Base-by-base conservation (phyloP, 1,140 invertebrate genomes). In the Platyscapa corneri region DNA sequence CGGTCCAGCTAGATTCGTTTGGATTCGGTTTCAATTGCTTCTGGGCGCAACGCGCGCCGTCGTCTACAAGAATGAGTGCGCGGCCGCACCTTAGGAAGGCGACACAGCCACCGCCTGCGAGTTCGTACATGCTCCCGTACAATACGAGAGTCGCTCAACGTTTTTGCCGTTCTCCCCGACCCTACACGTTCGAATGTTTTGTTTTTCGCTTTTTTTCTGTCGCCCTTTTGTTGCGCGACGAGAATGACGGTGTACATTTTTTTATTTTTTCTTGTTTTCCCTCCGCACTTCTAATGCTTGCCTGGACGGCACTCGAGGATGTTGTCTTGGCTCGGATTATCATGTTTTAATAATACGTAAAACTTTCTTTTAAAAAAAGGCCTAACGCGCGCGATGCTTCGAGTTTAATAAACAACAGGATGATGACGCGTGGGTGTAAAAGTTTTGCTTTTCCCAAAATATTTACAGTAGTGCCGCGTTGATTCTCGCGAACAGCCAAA, bases 1-100 rank as follows among this genome's bases (percentile, higher is more conserved):
- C 86, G 84, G 75, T 75, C 56, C 30, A 20, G 76, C 56, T 60
- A 87, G 86, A 80, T 86, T 82, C 86, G 34, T 78, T 56, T 39
- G 76, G 74, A 27, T 75, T 84, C 75, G 18, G 82, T 16, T 76
- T 49, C 60, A 39, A 27, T 23, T 81, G 27, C 27, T 18, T 12
- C 76, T 39, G 8, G 23, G 30, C 80, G 8, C n/a, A 10, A 34
- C 65, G 60, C 37, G 42, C 70, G 16, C 0, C 18, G 32, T 42
- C 34, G 18, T 8, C 12, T 2, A 56, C 20, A 46, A n/a, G 60
- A 37, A 60, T 32, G 60, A 64, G 37, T 6, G 34, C 60, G 27
- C 49, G 56, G 77, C 84, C 84, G 77, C 84, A 81, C 84, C 84
- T 79, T 81, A 32, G 75, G 42, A 56, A 46, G 16, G 42, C 37